These are phyloP conservation scores for Dicrurus megarhynchus DNA, from an alignment of 2,113 vertebrate genomes.

Conservation along the genomic window DNA sequence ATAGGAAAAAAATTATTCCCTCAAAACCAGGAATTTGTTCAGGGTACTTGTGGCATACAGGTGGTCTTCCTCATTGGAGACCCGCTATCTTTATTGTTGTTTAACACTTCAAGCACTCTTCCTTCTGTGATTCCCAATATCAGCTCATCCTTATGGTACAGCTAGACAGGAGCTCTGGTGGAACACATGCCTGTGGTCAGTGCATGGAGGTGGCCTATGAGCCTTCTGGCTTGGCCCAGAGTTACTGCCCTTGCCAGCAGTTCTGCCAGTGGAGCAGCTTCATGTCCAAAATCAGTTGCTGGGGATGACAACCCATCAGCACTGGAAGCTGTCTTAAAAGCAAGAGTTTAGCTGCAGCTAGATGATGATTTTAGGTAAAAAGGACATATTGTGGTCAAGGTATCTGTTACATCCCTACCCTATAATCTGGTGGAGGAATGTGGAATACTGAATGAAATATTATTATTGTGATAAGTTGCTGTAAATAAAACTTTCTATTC, in stretches of 20 bases:
- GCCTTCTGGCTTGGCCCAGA: not conserved
- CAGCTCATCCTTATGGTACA: not conserved
- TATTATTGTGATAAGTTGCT: not conserved
- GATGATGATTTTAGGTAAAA: not conserved
- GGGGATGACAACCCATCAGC: not conserved
- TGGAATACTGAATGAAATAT: not conserved
- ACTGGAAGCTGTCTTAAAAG: not conserved
- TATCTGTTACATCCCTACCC: not conserved
- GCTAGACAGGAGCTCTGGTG: not conserved
- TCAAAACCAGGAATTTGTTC: not conserved
- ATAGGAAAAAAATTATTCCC: not conserved
- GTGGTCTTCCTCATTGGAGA: not conserved
- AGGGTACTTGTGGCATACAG: not conserved
- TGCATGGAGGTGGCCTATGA: not conserved
- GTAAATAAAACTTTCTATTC: not conserved
- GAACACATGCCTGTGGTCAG: not conserved
- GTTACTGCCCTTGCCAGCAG: not conserved
- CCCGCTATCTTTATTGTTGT: not conserved
- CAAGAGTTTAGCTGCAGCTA: not conserved
- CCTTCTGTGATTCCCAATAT: not conserved
- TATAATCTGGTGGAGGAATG: not conserved
- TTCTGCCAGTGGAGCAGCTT: not conserved
- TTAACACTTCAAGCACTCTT: not conserved
- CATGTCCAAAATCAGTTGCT: not conserved
- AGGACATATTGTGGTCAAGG: not conserved